A percentile compares a stretch with the other conserved stretches of the same genome.
phyloP scores from a whole-genome alignment of 2,797 vertebrate species.

The Toxotes lorentzi region DNA sequence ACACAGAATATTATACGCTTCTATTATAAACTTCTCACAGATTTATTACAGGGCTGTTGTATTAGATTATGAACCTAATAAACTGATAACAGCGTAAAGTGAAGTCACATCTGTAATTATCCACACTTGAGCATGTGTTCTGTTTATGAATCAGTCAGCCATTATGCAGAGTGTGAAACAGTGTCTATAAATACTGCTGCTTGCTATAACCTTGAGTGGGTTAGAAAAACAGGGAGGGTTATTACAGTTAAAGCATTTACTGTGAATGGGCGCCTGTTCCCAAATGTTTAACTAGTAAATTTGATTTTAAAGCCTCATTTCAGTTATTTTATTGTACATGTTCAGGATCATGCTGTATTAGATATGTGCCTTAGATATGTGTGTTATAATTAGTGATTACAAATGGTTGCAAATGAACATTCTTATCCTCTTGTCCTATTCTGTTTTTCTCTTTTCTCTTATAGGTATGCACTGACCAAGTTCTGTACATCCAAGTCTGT shows the following conservation, averaged over 20 bases:
- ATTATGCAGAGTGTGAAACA: constrained; percentile 19
- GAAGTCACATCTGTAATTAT: constrained; percentile 25
- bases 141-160: constrained; percentile 22
- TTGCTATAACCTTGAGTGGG: not conserved
- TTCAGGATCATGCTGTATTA: not conserved
- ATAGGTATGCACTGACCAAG: constrained; percentile 57
- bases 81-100: not conserved
- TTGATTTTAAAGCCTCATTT: not conserved
- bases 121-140: constrained; percentile 1
- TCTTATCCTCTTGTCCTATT: not conserved
- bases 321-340: not conserved
- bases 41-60: not conserved
- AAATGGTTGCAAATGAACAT: not conserved
- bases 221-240: constrained; percentile 5
- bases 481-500: not conserved
- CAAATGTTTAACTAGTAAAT: not conserved
- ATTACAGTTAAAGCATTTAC: not conserved
- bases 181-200: constrained; percentile 19
- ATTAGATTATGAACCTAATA: not conserved
- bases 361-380: not conserved
- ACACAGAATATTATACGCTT: not conserved
- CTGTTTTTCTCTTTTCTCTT: constrained; percentile 16
- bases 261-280: not conserved
- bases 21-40: not conserved
- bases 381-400: not conserved